Percentiles rank a stretch among this genome's conserved stretches.
Evolutionary conservation across 2,888 invertebrate genomes (phyloP).

Genomic region (Opisthograptis luteolata): DNA sequence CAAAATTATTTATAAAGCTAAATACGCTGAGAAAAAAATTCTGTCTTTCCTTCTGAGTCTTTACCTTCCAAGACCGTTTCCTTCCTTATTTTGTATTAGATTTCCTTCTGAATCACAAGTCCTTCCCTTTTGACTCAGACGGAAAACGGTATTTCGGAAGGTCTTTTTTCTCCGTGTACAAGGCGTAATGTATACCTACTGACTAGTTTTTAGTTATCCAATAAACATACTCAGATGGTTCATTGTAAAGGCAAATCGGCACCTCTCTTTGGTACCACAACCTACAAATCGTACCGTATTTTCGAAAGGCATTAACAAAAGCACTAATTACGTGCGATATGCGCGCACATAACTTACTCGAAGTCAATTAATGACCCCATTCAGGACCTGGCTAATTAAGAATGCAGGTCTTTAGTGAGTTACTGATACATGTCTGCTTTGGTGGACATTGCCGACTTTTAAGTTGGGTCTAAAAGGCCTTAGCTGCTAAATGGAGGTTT

Average conservation of each 20-base stretch:
- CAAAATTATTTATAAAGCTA: too few species aligned
- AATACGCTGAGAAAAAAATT: too few species aligned
- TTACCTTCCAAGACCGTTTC: too few species aligned
- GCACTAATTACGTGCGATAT: constrained; percentile 27
- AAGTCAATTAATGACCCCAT: constrained; percentile 26
- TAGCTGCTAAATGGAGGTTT: neutral
- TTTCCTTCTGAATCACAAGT: too few species aligned
- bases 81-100: too few species aligned
- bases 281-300: neutral
- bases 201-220: too few species aligned
- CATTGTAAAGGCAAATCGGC: neutral
- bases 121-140: too few species aligned
- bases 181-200: too few species aligned
- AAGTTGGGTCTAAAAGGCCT: neutral
- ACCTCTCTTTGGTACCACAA: neutral
- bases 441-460: constrained; percentile 1
- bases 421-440: constrained; percentile 8
- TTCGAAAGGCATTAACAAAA: neutral
- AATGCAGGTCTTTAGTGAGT: constrained; percentile 16
- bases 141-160: too few species aligned
- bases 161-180: too few species aligned
- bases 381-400: constrained; percentile 25
- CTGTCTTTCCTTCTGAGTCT: too few species aligned
- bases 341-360: constrained; percentile 14
- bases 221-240: too few species aligned